Conservation (phyloP, 1,140 invertebrate species). For the Dolichoris vasculosae region DNA sequence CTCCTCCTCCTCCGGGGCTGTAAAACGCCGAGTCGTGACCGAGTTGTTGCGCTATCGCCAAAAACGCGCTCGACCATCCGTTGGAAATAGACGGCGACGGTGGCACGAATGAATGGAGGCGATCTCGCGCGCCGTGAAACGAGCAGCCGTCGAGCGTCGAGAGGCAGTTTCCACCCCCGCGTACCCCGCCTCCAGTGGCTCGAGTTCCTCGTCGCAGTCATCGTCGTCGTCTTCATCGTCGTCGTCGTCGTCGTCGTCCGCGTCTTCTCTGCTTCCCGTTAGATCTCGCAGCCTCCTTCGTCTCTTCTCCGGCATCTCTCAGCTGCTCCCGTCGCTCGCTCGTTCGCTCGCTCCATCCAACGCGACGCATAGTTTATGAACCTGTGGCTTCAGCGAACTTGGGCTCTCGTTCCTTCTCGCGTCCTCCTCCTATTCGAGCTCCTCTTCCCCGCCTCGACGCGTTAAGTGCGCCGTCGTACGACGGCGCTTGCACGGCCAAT, state of each 20-base stretch:
- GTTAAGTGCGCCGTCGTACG: not conserved
- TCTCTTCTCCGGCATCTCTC: not conserved
- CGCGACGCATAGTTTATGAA: slow-evolving; percentile 65
- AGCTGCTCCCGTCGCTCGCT: slow-evolving; percentile 3
- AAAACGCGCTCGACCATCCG: not conserved
- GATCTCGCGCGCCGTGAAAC: slow-evolving; percentile 25
- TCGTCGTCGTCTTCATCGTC: not conserved
- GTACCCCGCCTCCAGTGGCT: not conserved
- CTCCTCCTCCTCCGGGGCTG: too few species aligned
- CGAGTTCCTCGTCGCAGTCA: not conserved
- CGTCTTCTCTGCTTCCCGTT: slow-evolving; percentile 8
- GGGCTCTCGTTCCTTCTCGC: slow-evolving; percentile 18
- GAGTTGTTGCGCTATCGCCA: not conserved
- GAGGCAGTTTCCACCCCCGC: slow-evolving; percentile 56
- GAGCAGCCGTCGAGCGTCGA: slow-evolving; percentile 57
- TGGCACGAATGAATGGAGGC: not conserved
- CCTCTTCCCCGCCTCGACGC: too few species aligned
- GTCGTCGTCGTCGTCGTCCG: not conserved
- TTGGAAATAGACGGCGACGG: slow-evolving; percentile 37
- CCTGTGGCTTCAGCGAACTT: slow-evolving; percentile 64
- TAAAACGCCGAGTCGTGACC: not conserved
- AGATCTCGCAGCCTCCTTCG: slow-evolving; percentile 21
- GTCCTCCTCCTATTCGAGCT: too few species aligned
- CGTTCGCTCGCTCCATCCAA: not conserved
- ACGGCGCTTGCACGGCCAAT: not conserved